Percentiles rank a stretch among this genome's conserved stretches.
These are phyloP conservation scores for Arion vulgaris DNA, from an alignment of 1,140 invertebrate genomes.

Conservation along the genomic window DNA sequence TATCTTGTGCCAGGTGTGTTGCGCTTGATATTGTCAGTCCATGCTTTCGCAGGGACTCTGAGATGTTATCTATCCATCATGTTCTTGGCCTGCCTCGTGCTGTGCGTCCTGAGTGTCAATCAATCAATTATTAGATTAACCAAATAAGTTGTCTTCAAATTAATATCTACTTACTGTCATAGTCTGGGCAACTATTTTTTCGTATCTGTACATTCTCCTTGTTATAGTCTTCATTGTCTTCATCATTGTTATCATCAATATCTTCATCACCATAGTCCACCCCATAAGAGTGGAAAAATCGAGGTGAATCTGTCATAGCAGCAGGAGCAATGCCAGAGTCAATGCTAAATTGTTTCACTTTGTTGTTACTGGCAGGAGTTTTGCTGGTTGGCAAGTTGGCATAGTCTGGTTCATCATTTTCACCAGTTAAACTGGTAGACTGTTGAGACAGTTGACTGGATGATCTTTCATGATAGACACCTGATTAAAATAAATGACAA, in stretches of 20 bases:
- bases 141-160: too few relatives aligned
- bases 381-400: constrained; percentile 63
- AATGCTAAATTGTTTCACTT: neutral
- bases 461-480: constrained; percentile 45
- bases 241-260: constrained; percentile 25
- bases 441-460: constrained; percentile 55
- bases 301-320: neutral
- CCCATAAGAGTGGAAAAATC: neutral
- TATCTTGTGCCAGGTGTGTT: too few relatives aligned
- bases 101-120: too few relatives aligned
- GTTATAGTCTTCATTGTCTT: constrained; percentile 32
- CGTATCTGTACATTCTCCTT: constrained; percentile 41
- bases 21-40: too few relatives aligned
- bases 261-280: neutral
- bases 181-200: constrained; percentile 40
- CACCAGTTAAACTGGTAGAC: constrained; percentile 17
- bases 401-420: constrained; percentile 67
- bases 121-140: too few relatives aligned
- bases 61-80: too few relatives aligned
- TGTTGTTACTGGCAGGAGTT: constrained; percentile 17
- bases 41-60: too few relatives aligned
- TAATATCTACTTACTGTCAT: constrained; percentile 39
- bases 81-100: too few relatives aligned
- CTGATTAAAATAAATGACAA: neutral
- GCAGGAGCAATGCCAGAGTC: neutral